Evolutionary conservation across 2,113 vertebrate genomes (phyloP), one percentile per base, ranked within the genome.

Genomic region (Antennarius striatus): DNA sequence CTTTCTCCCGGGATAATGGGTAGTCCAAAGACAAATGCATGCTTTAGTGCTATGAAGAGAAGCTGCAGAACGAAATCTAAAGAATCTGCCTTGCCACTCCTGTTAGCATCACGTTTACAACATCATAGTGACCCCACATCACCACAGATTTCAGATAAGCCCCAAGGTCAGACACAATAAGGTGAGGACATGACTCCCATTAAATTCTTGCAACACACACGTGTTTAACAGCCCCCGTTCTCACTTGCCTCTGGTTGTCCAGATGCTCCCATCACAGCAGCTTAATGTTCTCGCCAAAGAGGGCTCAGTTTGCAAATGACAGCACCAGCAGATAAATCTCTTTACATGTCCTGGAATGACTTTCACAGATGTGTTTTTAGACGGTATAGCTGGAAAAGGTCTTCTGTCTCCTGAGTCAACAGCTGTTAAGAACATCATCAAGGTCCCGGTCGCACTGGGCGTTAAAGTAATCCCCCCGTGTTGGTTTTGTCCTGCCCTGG

Each of bases 261-360:
- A 78, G 72, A 78, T 68, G 69, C 68, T 59, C 16, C 39, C 14
- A 47, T 77, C 9, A 0, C 63, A 45, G 39, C 57, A 55, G 73
- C 74, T 84, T 81, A 77, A 53, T 22, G 0, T 43, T 49, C 53
- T 28, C 2, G 4, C 48, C 45, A 53, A 63, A 68, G 60, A 70
- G 66, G 30, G 48, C 53, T 80, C 58, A 28, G 45, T 86, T 73
- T 71, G 60, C 77, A 83, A 66, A 80, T 77, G 75, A 66, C 62
- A 66, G 73, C 51, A 36, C 39, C 67, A 71, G 65, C 70, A 52
- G 51, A 68, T 81, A 80, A 85, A 85, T 75, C 79, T 64, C 28
- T 65, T 30, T 73, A 78, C 82, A 86, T 84, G 68, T 81, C 85
- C 80, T 69, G 56, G 80, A 75, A 78, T 80, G 66, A 76, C 72